phyloP scores from a whole-genome alignment of 2,888 invertebrate genomes.

The Notocelia uddmanniana region DNA sequence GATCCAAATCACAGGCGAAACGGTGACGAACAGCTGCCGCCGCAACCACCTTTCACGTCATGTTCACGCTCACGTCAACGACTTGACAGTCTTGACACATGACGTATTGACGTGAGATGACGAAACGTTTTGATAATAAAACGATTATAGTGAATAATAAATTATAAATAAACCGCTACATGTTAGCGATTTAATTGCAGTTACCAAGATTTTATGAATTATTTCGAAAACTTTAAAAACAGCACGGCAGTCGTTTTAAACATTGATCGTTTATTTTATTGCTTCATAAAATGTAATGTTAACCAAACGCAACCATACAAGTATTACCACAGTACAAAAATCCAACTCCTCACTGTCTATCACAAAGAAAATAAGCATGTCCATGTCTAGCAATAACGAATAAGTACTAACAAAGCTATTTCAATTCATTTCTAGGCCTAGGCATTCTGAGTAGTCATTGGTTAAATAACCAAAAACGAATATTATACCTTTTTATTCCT shows the following conservation, averaged over 20 bases:
- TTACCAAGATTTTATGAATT: no score
- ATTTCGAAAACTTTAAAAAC: no score
- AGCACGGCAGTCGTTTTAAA: background rate
- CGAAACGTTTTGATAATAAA: constrained; percentile 21
- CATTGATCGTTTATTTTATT: no score
- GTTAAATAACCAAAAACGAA: background rate
- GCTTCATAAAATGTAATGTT: background rate
- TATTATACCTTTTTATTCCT: background rate
- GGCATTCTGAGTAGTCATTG: background rate
- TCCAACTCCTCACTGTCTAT: constrained; percentile 39
- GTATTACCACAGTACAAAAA: constrained; percentile 31
- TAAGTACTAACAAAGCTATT: background rate
- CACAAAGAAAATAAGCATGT: background rate
- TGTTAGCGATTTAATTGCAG: no score
- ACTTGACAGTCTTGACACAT: constrained; percentile 5
- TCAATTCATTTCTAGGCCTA: background rate
- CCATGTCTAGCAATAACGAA: background rate
- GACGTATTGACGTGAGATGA: constrained; percentile 1
- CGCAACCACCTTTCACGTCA: constrained; percentile 25
- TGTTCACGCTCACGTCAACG: background rate
- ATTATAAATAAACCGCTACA: no score
- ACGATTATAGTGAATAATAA: background rate
- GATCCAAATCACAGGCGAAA: constrained; percentile 44
- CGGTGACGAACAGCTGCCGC: constrained; percentile 42
- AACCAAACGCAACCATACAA: constrained; percentile 3